phyloP scores from a whole-genome alignment of 2,113 vertebrate genomes.

The Muntiacus muntjak region DNA sequence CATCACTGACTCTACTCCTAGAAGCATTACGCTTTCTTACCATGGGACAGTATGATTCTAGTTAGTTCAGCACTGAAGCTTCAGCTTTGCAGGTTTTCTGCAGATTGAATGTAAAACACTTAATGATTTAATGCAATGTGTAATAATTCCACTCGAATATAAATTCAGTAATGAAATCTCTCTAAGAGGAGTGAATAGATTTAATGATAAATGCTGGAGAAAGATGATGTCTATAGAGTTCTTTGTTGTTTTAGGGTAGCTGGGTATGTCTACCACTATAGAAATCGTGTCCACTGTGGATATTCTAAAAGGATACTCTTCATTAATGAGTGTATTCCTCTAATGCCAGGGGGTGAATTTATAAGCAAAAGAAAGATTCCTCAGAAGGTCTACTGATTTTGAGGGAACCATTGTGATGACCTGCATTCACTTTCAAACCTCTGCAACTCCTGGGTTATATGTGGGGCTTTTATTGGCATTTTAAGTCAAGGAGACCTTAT shows the following conservation, averaged over 20 bases:
- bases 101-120: constrained; percentile 26
- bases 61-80: not conserved
- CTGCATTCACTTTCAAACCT: not conserved
- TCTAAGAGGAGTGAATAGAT: constrained; percentile 13
- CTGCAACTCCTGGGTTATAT: not conserved
- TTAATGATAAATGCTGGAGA: constrained; percentile 30
- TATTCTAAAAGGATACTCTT: not conserved
- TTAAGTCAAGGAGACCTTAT: not conserved
- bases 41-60: not conserved
- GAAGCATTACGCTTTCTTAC: not conserved
- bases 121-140: constrained; percentile 29
- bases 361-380: not conserved
- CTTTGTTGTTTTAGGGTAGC: not conserved
- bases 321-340: not conserved
- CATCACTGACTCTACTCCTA: not conserved
- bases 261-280: not conserved
- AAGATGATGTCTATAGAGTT: constrained; percentile 9
- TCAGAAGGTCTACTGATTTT: not conserved
- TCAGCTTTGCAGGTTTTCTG: constrained; percentile 23
- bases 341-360: not conserved
- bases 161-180: constrained; percentile 42
- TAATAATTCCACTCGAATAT: constrained; percentile 31
- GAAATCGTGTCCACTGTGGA: not conserved
- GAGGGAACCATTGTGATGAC: not conserved
- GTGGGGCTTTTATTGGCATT: not conserved